Evolutionary conservation across 1,140 invertebrate genomes (phyloP), one percentile per base, ranked within the genome.

Genomic region (Cyrtorhinus lividipennis): DNA sequence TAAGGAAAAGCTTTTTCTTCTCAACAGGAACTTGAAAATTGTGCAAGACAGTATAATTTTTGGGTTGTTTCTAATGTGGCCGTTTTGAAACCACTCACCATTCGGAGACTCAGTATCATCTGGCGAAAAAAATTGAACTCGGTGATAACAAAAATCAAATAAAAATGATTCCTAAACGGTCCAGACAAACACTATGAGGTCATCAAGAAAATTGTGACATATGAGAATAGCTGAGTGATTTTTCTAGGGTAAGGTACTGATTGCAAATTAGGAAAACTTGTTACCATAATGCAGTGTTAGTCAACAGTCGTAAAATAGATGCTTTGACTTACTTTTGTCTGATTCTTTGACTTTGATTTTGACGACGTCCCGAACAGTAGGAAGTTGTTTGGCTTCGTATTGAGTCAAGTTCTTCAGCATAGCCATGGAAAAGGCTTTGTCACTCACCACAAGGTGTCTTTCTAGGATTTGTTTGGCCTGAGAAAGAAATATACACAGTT

Each of bases 401-500:
- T 79, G 78, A 0, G 81, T 79, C 65, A 84, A 72, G 64, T 81
- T 73, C 66, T 82, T 83, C 44, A 94, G 74, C 69, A 88, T 82
- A 38, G 85, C 83, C 78, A 92, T 88, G 22, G 86, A 88, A 69
- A 82, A 88, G 1, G 79, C 79, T 60, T 78, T 77, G 62, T 85
- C 81, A 0, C 83, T 79, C 61, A 89, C 79, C 8, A 91, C 83
- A 46, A 92, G 75, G 72, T 92, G 89, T 48, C 87, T 78, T 73
- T 92, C 86, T 68, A 92, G 72, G 67, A 91, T 87, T 73, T 85
- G 83, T 64, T 82, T 83, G 0, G 83, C 83, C 87, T 90, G 69
- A 13, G 77, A 77, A 62, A 66, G 67, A 27, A 59, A 56, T 57
- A 8, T n/a, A n/a, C n/a, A n/a, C n/a, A n/a, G n/a, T n/a, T n/a